These are phyloP conservation scores for Phalloptychus januarius DNA, from an alignment of 2,797 vertebrate genomes.

Conservation along the genomic window DNA sequence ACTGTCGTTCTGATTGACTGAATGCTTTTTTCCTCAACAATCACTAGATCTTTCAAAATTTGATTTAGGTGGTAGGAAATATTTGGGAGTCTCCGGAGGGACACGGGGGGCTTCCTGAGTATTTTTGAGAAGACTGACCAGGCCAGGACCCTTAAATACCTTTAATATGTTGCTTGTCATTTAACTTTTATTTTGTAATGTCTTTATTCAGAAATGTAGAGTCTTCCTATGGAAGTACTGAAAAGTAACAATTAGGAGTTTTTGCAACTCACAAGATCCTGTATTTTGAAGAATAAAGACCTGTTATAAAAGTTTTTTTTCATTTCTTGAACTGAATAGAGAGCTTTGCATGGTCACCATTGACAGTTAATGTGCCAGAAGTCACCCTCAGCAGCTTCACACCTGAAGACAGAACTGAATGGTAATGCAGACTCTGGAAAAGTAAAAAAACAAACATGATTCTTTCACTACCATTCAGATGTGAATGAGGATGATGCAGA, in stretches of 20 bases:
- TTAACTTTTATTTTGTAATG: not conserved
- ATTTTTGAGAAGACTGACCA: not conserved
- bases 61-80: too few relatives aligned
- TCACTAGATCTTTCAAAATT: too few relatives aligned
- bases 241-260: not conserved
- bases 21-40: not conserved
- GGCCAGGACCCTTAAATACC: not conserved
- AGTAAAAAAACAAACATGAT: too few relatives aligned
- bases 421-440: too few relatives aligned
- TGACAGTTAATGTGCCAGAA: not conserved
- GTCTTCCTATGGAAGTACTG: not conserved
- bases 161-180: not conserved
- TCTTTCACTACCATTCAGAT: too few relatives aligned
- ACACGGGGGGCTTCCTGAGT: not conserved
- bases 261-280: not conserved
- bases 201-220: not conserved
- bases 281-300: not conserved
- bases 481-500: too few relatives aligned
- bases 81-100: too few relatives aligned
- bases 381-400: too few relatives aligned
- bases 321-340: not conserved
- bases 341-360: not conserved
- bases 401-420: too few relatives aligned
- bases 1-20: not conserved
- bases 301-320: not conserved